Evolutionary conservation across 2,113 vertebrate genomes (phyloP), one percentile per base, ranked within the genome.

Genomic region (Seriola rivoliana): DNA sequence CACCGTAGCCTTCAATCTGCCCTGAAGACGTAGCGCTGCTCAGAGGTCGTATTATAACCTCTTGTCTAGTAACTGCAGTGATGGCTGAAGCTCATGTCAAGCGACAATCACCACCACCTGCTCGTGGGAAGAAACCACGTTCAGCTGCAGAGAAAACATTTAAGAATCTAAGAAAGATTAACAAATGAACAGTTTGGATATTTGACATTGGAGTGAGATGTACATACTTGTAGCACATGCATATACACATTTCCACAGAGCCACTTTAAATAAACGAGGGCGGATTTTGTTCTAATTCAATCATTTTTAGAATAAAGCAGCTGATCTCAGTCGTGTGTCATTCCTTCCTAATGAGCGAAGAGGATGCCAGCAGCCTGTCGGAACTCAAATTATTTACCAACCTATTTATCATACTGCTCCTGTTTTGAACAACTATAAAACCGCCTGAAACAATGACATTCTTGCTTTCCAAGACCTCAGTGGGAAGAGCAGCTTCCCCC

Each of bases 371-470:
- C 80, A 72, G 82, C 50, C 52, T 66, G 34, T 42, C 59, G 34
- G 55, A 46, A 71, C 46, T 71, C 83, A 62, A 16, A 79, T 76
- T 52, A 73, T 85, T 79, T 82, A 69, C 44, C 1, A 67, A 78
- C 55, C 55, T 38, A 75, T 78, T 87, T 75, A 72, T 71, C 60
- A 73, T 42, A 46, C 64, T 50, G 63, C 65, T 75, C 50, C 60
- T 50, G 40, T 75, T 71, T 75, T 40, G 29, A 75, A 58, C 64
- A 68, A n/a, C 75, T 81, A 14, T 84, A 85, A 29, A 29, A 88
- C 88, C 85, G 67, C 52, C 82, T 71, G 50, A 75, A 71, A 73
- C 78, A 50, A 76, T 69, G 63, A 58, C 54, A 63, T 69, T 72
- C 36, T 46, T 59, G 16, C 46, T 59, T 59, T 32, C 42, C 46